Evolutionary conservation across 2,797 vertebrate species (phyloP).

Genomic region (Aselliscus stoliczkanus): DNA sequence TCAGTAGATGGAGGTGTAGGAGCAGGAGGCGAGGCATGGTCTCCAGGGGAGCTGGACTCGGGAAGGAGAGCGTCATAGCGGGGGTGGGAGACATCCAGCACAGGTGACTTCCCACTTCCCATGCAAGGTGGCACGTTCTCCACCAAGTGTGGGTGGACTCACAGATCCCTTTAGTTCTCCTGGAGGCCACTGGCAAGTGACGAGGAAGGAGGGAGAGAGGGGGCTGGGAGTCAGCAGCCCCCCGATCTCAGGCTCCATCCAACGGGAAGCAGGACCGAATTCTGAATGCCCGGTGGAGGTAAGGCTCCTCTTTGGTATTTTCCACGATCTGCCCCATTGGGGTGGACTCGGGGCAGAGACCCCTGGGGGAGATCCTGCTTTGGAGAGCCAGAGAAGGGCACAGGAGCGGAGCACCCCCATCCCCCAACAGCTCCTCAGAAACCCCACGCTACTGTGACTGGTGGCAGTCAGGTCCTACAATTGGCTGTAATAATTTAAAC

Average conservation of each 20-base stretch:
- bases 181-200: background rate
- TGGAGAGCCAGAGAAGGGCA: background rate
- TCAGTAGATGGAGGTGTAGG: background rate
- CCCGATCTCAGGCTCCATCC: background rate
- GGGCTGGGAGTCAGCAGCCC: background rate
- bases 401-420: too few relatives aligned
- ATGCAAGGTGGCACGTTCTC: background rate
- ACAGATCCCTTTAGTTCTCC: background rate
- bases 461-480: background rate
- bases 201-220: background rate
- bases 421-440: background rate
- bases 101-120: background rate
- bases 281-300: background rate
- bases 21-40: background rate
- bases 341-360: background rate
- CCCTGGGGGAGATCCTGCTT: background rate
- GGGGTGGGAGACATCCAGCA: accelerated
- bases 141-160: background rate
- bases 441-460: background rate
- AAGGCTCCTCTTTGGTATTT: background rate
- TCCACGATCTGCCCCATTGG: background rate
- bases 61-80: background rate
- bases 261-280: too few relatives aligned
- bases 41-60: background rate
- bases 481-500: background rate